Evolutionary conservation across 2,113 vertebrate genomes (phyloP).

Genomic region (Campylorhamphus procurvoides): DNA sequence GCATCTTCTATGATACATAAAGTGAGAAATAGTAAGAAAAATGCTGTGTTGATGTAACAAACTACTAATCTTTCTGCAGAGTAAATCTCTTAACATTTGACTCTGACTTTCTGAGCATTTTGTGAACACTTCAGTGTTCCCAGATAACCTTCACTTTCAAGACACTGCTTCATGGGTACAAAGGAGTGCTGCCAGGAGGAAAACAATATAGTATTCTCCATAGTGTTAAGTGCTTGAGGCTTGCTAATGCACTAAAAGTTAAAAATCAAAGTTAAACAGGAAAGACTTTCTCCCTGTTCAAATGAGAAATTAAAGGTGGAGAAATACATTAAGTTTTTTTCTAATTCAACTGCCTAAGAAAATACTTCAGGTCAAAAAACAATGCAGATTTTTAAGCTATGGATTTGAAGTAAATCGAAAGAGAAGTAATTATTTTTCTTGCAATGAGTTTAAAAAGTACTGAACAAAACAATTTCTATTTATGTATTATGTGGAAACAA

Average conservation of each 20-base stretch:
- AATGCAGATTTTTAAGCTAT: neutral
- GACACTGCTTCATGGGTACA: neutral
- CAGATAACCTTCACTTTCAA: neutral
- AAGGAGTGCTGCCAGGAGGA: neutral
- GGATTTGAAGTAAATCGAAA: neutral
- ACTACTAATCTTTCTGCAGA: neutral
- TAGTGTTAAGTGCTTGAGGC: neutral
- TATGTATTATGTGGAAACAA: neutral
- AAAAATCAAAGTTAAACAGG: neutral
- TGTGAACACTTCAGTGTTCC: neutral
- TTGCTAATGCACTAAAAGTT: neutral
- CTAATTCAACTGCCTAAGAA: neutral
- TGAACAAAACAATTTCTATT: neutral
- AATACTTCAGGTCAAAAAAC: neutral
- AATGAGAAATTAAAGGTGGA: neutral
- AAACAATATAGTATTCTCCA: neutral
- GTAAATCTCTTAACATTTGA: neutral
- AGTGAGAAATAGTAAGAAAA: neutral
- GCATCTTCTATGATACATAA: neutral
- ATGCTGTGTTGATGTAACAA: neutral
- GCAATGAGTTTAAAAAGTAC: neutral
- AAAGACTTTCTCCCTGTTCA: neutral
- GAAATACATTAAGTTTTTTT: neutral
- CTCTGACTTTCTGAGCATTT: neutral
- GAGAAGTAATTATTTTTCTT: neutral